Conservation (phyloP, 2,888 invertebrate genomes). For the Drosophila ustulata region DNA sequence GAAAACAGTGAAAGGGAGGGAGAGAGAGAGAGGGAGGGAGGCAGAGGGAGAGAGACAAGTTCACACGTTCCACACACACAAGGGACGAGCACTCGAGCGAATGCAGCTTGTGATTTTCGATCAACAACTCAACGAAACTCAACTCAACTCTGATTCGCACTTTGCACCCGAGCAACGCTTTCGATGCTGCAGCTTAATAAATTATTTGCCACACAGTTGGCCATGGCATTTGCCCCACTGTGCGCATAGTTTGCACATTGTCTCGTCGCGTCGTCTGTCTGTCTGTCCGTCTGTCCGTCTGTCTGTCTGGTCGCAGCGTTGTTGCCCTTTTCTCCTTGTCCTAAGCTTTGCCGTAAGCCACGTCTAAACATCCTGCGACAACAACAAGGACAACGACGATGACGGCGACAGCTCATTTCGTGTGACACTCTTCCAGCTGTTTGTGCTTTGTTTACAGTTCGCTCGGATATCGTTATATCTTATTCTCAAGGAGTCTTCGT, state of each 20-base stretch:
- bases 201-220: not conserved
- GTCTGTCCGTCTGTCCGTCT: too few relatives aligned
- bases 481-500: conserved; percentile 16
- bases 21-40: not conserved
- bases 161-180: not conserved
- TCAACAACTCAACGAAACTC: not conserved
- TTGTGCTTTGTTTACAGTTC: conserved; percentile 65
- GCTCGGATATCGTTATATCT: conserved; percentile 13
- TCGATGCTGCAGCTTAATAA: not conserved
- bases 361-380: conserved; percentile 62
- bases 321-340: conserved; percentile 23
- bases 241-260: conserved; percentile 67
- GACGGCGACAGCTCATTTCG: conserved; percentile 60
- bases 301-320: not conserved
- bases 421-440: conserved; percentile 63
- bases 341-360: conserved; percentile 51
- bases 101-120: conserved; percentile 1
- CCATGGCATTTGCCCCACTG: conserved; percentile 28
- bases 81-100: not conserved
- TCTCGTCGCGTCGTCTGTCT: conserved; percentile 29
- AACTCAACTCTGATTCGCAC: not conserved
- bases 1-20: not conserved
- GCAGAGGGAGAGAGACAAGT: not conserved
- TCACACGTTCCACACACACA: not conserved
- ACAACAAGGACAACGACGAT: not conserved